Conservation (phyloP, 2,797 vertebrate genomes). For the Columba guinea region DNA sequence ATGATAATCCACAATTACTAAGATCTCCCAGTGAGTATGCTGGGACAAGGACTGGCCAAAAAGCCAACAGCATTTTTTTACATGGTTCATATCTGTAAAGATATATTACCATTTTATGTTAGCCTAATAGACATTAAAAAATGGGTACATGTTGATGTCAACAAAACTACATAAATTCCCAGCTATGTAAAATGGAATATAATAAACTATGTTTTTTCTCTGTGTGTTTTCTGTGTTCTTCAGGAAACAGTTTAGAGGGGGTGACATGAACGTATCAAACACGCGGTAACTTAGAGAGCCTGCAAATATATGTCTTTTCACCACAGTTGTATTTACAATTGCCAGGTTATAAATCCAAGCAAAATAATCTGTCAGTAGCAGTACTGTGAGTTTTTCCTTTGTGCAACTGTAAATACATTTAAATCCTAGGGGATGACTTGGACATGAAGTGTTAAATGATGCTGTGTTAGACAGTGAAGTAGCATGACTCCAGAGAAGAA, state of each 20-base stretch:
- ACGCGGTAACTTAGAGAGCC: not conserved
- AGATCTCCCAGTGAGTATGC: not conserved
- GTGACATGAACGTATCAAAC: not conserved
- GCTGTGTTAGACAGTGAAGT: not conserved
- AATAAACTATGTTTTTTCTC: not conserved
- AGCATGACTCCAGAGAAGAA: not conserved
- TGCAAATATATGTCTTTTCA: not conserved
- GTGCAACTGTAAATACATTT: not conserved
- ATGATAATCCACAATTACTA: not conserved
- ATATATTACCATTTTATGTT: not conserved
- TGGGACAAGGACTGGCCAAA: not conserved
- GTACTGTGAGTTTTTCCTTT: not conserved
- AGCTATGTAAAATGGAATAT: not conserved
- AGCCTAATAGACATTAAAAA: not conserved
- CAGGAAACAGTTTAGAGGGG: not conserved
- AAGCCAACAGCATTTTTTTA: not conserved
- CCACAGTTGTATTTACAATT: not conserved
- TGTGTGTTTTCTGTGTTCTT: not conserved
- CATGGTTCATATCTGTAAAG: not conserved
- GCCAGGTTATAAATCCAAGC: not conserved
- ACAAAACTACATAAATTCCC: not conserved
- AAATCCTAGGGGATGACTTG: not conserved
- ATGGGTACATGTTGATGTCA: rapidly evolving
- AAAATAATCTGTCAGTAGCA: not conserved
- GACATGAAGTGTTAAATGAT: not conserved